These are phyloP conservation scores for Mizuhopecten yessoensis DNA, from an alignment of 1,140 invertebrate species.

Conservation along the genomic window DNA sequence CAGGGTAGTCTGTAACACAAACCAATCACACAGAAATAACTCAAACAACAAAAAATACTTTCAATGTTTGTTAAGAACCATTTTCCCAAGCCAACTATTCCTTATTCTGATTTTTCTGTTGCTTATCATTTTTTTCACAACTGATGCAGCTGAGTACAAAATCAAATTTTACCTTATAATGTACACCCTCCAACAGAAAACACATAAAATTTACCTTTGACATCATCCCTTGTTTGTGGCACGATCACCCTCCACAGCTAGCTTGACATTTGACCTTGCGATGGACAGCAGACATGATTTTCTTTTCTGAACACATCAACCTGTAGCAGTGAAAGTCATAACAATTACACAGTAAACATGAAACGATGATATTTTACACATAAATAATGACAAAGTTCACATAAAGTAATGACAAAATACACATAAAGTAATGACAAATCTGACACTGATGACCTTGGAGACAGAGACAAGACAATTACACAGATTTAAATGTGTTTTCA, in stretches of 20 bases:
- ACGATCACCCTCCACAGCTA: neutral
- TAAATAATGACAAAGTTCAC: neutral
- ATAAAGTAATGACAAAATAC: slow-evolving; percentile 30
- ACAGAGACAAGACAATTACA: slow-evolving; percentile 11
- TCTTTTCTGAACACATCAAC: neutral
- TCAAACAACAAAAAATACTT: too few species aligned
- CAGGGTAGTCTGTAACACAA: too few species aligned
- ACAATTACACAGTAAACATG: too few species aligned
- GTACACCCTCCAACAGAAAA: neutral
- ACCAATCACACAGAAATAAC: too few species aligned
- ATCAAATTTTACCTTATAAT: too few species aligned
- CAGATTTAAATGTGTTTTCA: neutral
- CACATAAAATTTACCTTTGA: neutral
- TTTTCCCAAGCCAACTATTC: too few species aligned
- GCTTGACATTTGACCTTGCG: neutral
- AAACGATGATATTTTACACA: too few species aligned
- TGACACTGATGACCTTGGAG: neutral
- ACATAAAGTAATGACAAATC: slow-evolving; percentile 7
- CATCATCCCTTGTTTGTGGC: neutral
- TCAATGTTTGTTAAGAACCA: too few species aligned
- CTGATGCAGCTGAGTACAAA: too few species aligned
- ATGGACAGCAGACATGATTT: slow-evolving; percentile 2
- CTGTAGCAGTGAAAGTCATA: too few species aligned
- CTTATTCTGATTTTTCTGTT: too few species aligned
- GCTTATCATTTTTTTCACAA: too few species aligned